These are phyloP conservation scores for Alauda arvensis DNA, from an alignment of 2,797 vertebrate species.

Conservation along the genomic window DNA sequence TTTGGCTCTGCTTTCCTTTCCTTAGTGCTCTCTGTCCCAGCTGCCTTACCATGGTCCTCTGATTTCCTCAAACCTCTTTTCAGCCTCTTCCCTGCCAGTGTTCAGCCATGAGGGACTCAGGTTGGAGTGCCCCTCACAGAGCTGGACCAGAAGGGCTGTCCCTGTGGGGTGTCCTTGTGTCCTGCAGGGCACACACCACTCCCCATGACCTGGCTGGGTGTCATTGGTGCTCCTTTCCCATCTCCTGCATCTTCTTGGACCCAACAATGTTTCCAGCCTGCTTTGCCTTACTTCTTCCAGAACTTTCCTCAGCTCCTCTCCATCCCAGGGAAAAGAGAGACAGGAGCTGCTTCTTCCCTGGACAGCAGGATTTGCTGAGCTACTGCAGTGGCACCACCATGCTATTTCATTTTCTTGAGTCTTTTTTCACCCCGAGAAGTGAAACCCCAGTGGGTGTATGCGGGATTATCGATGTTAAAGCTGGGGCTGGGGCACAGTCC, in stretches of 20 bases:
- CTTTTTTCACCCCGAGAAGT: background rate
- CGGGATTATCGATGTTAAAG: background rate
- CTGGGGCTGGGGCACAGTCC: background rate
- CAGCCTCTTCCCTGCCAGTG: background rate
- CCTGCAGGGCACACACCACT: accelerated
- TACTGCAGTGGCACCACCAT: background rate
- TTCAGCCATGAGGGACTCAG: background rate
- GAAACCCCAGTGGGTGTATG: background rate
- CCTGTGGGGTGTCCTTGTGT: background rate
- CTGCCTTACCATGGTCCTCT: background rate
- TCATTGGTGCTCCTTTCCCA: background rate
- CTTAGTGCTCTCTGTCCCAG: background rate
- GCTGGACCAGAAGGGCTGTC: background rate
- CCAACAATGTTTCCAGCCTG: background rate
- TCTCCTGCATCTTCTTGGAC: background rate
- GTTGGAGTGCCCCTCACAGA: background rate
- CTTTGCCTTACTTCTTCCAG: background rate
- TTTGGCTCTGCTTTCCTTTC: background rate
- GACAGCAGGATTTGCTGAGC: background rate
- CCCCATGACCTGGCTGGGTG: background rate
- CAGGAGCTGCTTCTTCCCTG: background rate
- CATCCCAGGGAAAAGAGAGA: background rate
- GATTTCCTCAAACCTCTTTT: background rate
- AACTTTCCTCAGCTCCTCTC: background rate
- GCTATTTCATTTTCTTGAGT: background rate